Evolutionary conservation across 1,140 invertebrate species (phyloP).

Genomic region (Diorhabda sublineata): DNA sequence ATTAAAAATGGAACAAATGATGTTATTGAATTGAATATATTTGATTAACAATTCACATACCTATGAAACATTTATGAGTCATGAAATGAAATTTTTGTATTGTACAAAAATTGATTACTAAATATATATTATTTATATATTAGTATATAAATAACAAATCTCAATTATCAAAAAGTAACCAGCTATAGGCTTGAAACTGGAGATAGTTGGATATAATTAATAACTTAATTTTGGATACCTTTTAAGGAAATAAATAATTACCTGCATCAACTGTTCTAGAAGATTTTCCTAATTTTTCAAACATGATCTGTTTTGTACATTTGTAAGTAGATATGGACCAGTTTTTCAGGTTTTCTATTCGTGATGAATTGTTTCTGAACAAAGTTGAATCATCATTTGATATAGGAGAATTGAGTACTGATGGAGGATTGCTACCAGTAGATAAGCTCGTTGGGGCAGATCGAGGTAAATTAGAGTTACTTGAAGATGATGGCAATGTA

Average conservation of each 20-base stretch:
- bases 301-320: constrained; percentile 91
- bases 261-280: constrained; percentile 86
- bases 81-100: too few relatives aligned
- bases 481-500: constrained; percentile 59
- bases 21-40: too few relatives aligned
- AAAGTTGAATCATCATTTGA: constrained; percentile 61
- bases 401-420: constrained; percentile 46
- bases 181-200: too few relatives aligned
- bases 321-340: constrained; percentile 98
- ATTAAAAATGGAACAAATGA: too few relatives aligned
- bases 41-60: too few relatives aligned
- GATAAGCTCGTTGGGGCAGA: constrained; percentile 37
- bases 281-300: constrained; percentile 91
- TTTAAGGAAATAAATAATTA: constrained; percentile 40
- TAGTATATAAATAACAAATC: too few relatives aligned
- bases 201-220: too few relatives aligned
- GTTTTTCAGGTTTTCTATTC: constrained; percentile 86
- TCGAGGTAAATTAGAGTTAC: constrained; percentile 37
- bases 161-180: too few relatives aligned
- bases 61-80: too few relatives aligned
- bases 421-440: constrained; percentile 40
- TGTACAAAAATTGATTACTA: too few relatives aligned
- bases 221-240: too few relatives aligned
- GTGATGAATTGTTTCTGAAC: constrained; percentile 59
- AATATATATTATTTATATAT: too few relatives aligned